These are phyloP conservation scores for Gari tellinella DNA, from an alignment of 2,888 invertebrate species.

Conservation along the genomic window DNA sequence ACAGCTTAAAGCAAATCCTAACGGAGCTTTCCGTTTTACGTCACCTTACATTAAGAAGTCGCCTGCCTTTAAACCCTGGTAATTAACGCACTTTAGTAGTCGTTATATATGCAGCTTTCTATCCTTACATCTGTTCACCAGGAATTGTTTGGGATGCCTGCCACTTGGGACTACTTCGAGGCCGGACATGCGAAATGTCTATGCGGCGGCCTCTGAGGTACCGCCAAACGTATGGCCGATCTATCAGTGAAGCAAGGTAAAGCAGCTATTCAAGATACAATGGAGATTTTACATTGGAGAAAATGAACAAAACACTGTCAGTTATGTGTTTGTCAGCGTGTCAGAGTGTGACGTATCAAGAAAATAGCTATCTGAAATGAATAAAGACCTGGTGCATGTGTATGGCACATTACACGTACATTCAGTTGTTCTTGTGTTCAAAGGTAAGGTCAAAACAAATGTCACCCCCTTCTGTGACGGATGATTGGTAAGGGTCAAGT, in stretches of 20 bases:
- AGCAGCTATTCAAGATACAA: background rate
- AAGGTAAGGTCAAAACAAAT: too few species aligned
- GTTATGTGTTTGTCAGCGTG: background rate
- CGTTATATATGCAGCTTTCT: too few species aligned
- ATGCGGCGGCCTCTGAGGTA: slow-evolving; percentile 2
- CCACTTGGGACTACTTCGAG: slow-evolving; percentile 2
- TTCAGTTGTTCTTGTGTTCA: too few species aligned
- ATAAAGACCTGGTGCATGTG: background rate
- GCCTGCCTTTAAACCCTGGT: too few species aligned
- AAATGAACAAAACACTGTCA: slow-evolving; percentile 1
- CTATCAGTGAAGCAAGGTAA: slow-evolving; percentile 7
- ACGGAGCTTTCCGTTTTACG: too few species aligned
- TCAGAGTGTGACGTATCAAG: background rate
- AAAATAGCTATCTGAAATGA: slow-evolving; percentile 1
- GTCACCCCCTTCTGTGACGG: too few species aligned
- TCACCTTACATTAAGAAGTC: too few species aligned
- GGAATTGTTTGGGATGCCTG: background rate
- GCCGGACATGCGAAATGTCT: slow-evolving; percentile 1
- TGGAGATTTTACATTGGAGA: background rate
- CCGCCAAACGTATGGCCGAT: slow-evolving; percentile 2
- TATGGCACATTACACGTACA: slow-evolving; percentile 1
- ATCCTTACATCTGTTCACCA: background rate
- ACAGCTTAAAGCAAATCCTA: too few species aligned
- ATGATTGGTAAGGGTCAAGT: too few species aligned
- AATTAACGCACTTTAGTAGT: too few species aligned